Evolutionary conservation across 2,888 invertebrate species (phyloP).

Genomic region (Drosophila buzzatii): DNA sequence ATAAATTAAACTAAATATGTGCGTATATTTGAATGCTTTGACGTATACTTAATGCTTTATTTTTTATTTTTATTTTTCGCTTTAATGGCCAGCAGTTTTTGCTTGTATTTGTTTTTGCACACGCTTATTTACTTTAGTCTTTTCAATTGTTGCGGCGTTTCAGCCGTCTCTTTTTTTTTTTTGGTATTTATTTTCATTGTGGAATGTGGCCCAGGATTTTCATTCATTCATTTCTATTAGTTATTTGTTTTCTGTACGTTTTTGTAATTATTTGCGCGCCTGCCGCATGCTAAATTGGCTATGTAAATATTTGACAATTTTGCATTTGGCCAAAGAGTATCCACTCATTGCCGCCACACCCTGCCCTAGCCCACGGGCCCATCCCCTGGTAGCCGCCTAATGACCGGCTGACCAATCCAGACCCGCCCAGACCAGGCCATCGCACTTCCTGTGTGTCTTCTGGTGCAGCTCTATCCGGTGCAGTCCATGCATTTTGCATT

Average conservation of each 20-base stretch:
- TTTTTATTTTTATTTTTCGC: conserved; percentile 4
- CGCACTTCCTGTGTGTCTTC: conserved; percentile 53
- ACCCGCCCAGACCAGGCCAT: conserved; percentile 42
- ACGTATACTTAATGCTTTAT: background rate
- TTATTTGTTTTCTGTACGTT: conserved; percentile 76
- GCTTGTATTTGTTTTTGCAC: conserved; percentile 38
- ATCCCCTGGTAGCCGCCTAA: conserved; percentile 47
- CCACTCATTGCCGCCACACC: background rate
- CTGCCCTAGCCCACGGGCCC: background rate
- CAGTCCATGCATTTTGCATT: conserved; percentile 52
- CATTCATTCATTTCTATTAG: conserved; percentile 72
- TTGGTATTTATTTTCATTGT: conserved; percentile 52
- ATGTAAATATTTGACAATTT: conserved; percentile 82
- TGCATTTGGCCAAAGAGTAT: conserved; percentile 68
- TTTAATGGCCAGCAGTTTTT: conserved; percentile 34
- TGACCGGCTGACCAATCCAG: conserved; percentile 46
- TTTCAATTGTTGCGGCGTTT: conserved; percentile 57
- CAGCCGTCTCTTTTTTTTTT: background rate
- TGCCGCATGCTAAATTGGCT: conserved; percentile 81
- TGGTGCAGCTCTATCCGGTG: conserved; percentile 45
- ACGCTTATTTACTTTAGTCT: conserved; percentile 54
- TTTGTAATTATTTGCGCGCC: conserved; percentile 79
- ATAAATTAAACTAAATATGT: background rate
- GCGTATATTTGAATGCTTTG: background rate
- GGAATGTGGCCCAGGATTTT: conserved; percentile 27